Evolutionary conservation across 2,888 invertebrate genomes (phyloP), one percentile per base, ranked within the genome.

Genomic region (Ormia ochracea): DNA sequence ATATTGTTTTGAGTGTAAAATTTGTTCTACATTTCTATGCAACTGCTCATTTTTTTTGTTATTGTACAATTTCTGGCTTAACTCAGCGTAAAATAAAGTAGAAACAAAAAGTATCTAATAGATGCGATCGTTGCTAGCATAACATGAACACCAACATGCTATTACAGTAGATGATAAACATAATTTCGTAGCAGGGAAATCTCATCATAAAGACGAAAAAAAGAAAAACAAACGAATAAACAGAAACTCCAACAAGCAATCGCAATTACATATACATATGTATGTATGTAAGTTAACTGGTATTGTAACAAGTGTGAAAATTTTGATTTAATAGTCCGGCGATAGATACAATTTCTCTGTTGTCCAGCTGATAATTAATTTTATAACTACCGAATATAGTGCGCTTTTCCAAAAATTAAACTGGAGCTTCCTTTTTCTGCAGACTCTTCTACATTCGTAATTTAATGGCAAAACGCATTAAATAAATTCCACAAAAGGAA

Each of bases 181-280:
- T 45, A 45, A 63, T 48, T 63, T 45, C 21, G 45, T 33, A 63
- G 48, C 63, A 23, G n/a, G n/a, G n/a, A n/a, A 33, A 10, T 33
- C 10, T 33, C 3, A 48, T 36, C n/a, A n/a, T 10, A 21, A 5
- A 19, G 3, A 14, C 14, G n/a, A n/a, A n/a, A 10, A 12, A 41
- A 28, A 41, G 23, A 10, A 28, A 21, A 61, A 1, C 21, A 12
- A 36, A 33, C 54, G n/a, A n/a, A n/a, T n/a, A n/a, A 54, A 61
- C 14, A 41, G 17, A 17, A 41, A 41, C 3, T n/a, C 2, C 61
- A 63, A 45, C 31, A 58, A 4, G 9, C 38, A 63, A 28, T 43
- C 19, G n/a, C 14, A 31, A 45, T 61, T 38, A 58, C 10, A n/a
- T n/a, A n/a, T n/a, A n/a, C n/a, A n/a, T n/a, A n/a, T n/a, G n/a